Base-by-base conservation (phyloP, 2,888 invertebrate genomes). In the Anthophora plumipes region DNA sequence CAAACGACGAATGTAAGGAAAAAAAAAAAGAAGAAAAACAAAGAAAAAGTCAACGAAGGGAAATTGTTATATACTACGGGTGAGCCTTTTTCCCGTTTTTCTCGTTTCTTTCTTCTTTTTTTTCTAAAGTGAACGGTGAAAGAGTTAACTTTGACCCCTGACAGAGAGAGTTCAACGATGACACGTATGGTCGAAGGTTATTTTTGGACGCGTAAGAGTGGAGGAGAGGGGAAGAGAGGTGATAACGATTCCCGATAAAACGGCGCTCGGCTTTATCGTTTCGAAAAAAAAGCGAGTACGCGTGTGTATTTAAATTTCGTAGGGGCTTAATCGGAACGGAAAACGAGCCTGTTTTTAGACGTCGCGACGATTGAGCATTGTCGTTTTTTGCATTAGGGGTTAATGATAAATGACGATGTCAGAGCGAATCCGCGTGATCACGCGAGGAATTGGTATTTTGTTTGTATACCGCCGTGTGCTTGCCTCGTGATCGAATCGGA, bases 161-260 rank as follows among this genome's bases (percentile, higher is more conserved):
- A 50, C 39, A 37, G 43, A 68, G 39, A 43, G 25, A 67, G 74
- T 50, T 50, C 60, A 50, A 14, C 60, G 37, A 20, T n/a, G 11
- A 59, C 39, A 14, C 66, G 57, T 9, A n/a, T 22, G 14, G 52
- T 14, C 22, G 20, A 31, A 4, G 20, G 50, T 37, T 72, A 66
- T 73, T 61, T 77, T 67, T 73, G 54, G 43, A 39, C 7, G 20
- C 37, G n/a, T n/a, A n/a, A n/a, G n/a, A n/a, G n/a, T n/a, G n/a
- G n/a, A n/a, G n/a, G n/a, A n/a, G n/a, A n/a, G n/a, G n/a, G n/a
- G n/a, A n/a, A n/a, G n/a, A n/a, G 39, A 31, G 11, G 9, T 37
- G 77, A 75, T 64, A 63, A 64, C 69, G 59, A 75, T 59, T 25
- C 20, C 46, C 46, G 61, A 39, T 55, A 75, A 54, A 54, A 12